Evolutionary conservation across 1,140 invertebrate species (phyloP).

Genomic region (Chionoecetes opilio): DNA sequence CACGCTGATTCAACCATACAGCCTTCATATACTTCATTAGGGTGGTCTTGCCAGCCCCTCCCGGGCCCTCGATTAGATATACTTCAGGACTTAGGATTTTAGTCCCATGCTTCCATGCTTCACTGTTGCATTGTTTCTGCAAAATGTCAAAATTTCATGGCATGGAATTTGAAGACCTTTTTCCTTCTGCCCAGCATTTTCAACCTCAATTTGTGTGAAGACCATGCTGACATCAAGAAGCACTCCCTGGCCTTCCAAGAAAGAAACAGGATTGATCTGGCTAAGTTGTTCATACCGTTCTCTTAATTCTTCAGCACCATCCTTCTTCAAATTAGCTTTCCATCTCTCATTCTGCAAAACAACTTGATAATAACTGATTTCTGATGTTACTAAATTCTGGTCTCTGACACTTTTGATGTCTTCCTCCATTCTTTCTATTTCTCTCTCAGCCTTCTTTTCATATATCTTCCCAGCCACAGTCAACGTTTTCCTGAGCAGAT

Average conservation of each 20-base stretch:
- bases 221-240: slow-evolving; percentile 13
- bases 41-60: slow-evolving; percentile 59
- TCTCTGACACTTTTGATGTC: background rate
- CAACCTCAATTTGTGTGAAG: slow-evolving; percentile 60
- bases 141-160: slow-evolving; percentile 37
- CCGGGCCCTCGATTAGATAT: slow-evolving; percentile 53
- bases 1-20: background rate
- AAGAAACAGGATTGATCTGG: slow-evolving; percentile 45
- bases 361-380: slow-evolving; percentile 34
- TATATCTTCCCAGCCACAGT: slow-evolving; percentile 33
- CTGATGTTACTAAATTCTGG: slow-evolving; percentile 2
- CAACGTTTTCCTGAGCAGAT: background rate
- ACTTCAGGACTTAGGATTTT: background rate
- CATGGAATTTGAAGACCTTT: slow-evolving; percentile 35
- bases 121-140: background rate
- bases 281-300: slow-evolving; percentile 9
- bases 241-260: slow-evolving; percentile 15
- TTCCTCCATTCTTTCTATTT: slow-evolving; percentile 3
- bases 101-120: too few species aligned
- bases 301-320: slow-evolving; percentile 40
- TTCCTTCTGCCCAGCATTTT: slow-evolving; percentile 22
- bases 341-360: slow-evolving; percentile 17
- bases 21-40: slow-evolving; percentile 22
- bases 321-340: background rate
- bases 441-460: background rate